phyloP scores from a whole-genome alignment of 1,140 invertebrate genomes.

The Cryptotermes secundus region DNA sequence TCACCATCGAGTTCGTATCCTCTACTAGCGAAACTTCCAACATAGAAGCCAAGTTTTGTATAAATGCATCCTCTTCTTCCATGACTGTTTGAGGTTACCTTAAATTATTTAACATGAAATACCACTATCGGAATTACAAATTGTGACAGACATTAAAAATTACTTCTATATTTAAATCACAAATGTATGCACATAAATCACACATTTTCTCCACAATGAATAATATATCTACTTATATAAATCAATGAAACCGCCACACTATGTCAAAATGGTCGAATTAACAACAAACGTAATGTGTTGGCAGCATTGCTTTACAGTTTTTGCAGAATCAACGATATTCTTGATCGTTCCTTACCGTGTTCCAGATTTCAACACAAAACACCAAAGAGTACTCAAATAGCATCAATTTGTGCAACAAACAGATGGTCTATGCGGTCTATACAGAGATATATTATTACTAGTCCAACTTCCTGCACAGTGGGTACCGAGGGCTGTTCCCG shows the following conservation, averaged over 20 bases:
- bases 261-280: background rate
- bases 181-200: background rate
- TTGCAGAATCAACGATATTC: too few relatives aligned
- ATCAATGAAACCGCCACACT: background rate
- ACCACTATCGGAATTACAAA: background rate
- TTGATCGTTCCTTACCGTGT: too few relatives aligned
- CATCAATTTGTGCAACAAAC: too few relatives aligned
- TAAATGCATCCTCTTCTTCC: background rate
- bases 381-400: too few relatives aligned
- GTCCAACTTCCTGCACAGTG: too few relatives aligned
- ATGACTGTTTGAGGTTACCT: background rate
- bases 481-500: too few relatives aligned
- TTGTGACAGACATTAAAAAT: background rate
- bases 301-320: background rate
- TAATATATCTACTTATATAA: background rate
- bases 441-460: too few relatives aligned
- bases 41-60: background rate
- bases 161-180: background rate
- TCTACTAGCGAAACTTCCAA: constrained; percentile 6
- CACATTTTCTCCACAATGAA: background rate
- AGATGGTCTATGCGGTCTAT: too few relatives aligned
- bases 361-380: too few relatives aligned
- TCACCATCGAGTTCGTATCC: background rate
- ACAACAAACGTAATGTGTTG: background rate
- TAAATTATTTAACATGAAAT: background rate